phyloP scores from a whole-genome alignment of 2,888 invertebrate genomes.

The Sminthurides aquaticus region DNA sequence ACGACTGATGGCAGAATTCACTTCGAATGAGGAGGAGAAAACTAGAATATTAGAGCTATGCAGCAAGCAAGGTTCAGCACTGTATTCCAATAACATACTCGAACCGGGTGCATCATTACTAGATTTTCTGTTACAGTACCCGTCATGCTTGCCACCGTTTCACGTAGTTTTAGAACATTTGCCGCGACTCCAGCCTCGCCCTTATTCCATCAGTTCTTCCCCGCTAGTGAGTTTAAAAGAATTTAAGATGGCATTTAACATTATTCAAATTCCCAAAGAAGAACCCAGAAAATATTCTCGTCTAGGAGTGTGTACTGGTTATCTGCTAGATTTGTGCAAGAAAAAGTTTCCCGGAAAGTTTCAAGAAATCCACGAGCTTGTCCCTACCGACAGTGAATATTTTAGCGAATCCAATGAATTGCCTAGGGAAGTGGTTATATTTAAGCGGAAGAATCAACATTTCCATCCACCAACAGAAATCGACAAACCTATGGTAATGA shows the following conservation, averaged over 20 bases:
- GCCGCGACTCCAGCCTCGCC: slow-evolving; percentile 65
- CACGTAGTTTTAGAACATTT: slow-evolving; percentile 60
- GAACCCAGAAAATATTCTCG: slow-evolving; percentile 48
- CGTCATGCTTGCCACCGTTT: slow-evolving; percentile 62
- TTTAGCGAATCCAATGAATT: not conserved
- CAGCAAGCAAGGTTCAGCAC: slow-evolving; percentile 60
- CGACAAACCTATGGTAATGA: slow-evolving; percentile 58
- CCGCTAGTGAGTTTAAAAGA: slow-evolving; percentile 47
- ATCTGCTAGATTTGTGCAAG: slow-evolving; percentile 51
- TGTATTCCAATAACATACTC: slow-evolving; percentile 57
- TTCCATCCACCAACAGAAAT: slow-evolving; percentile 56
- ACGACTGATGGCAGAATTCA: slow-evolving; percentile 58
- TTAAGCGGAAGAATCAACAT: slow-evolving; percentile 53
- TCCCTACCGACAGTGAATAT: not conserved
- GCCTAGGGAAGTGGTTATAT: slow-evolving; percentile 38
- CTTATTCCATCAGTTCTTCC: slow-evolving; percentile 70
- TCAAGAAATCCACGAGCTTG: not conserved
- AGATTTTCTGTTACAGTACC: slow-evolving; percentile 60
- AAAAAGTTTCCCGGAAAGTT: slow-evolving; percentile 7
- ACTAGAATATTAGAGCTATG: slow-evolving; percentile 59
- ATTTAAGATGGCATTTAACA: slow-evolving; percentile 64
- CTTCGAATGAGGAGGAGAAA: slow-evolving; percentile 55
- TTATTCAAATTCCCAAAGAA: slow-evolving; percentile 51
- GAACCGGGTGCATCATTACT: slow-evolving; percentile 55
- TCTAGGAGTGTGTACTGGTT: slow-evolving; percentile 64